These are phyloP conservation scores for Amorpha juglandis DNA, from an alignment of 2,888 invertebrate genomes.

Conservation along the genomic window DNA sequence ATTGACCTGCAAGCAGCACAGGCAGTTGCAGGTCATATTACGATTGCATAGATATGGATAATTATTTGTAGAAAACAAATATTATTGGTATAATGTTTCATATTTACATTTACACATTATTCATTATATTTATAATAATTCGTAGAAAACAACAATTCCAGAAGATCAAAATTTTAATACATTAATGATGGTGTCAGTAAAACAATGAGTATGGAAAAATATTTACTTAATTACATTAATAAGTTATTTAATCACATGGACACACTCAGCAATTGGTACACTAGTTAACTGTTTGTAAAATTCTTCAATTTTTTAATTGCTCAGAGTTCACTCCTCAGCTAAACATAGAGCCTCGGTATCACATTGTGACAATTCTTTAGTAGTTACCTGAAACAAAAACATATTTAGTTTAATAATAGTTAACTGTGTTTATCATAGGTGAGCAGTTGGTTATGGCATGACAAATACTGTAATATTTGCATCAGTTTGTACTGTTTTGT, in stretches of 20 bases:
- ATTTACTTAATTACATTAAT: conserved; percentile 75
- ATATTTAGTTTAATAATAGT: not conserved
- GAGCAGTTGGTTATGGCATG: no score
- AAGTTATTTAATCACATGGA: conserved; percentile 63
- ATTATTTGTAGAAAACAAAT: no score
- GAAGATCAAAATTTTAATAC: no score
- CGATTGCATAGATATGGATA: no score
- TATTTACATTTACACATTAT: no score
- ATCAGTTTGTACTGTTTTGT: no score
- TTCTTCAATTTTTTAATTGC: conserved; percentile 50
- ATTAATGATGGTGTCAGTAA: conserved; percentile 32
- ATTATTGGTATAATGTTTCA: no score
- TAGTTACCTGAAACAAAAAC: conserved; percentile 41
- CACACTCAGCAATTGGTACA: conserved; percentile 47
- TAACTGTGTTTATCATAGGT: not conserved
- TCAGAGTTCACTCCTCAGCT: conserved; percentile 22
- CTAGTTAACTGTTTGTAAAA: conserved; percentile 52
- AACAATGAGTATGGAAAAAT: conserved; percentile 53
- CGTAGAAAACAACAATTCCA: no score
- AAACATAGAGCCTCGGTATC: conserved; percentile 35
- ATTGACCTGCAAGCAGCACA: no score
- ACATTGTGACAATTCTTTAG: conserved; percentile 35
- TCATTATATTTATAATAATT: no score
- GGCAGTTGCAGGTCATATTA: no score
- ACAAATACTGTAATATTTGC: no score